phyloP scores from a whole-genome alignment of 1,140 invertebrate genomes.

The Venturia canescens region DNA sequence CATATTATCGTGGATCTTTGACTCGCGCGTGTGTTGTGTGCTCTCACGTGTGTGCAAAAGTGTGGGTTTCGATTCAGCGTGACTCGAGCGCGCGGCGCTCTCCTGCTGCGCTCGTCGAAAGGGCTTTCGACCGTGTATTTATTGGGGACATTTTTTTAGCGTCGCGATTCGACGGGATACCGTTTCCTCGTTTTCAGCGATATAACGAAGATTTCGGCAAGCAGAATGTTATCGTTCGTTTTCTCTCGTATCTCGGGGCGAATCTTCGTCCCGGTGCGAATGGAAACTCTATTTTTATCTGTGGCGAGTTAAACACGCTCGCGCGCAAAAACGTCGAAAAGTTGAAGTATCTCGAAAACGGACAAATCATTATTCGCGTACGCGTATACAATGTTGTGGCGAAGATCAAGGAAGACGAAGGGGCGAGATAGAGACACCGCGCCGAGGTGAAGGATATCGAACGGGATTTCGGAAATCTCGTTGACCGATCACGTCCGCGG shows the following conservation, averaged over 20 bases:
- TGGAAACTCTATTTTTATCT: no score
- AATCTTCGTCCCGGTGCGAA: no score
- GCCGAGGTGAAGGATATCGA: conserved; percentile 17
- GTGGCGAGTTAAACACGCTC: no score
- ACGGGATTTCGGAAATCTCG: conserved; percentile 65
- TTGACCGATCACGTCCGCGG: conserved; percentile 66
- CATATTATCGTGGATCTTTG: conserved; percentile 37
- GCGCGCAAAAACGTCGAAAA: no score
- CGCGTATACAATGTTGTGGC: neutral
- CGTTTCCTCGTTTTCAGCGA: no score
- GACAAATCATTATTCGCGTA: conserved; percentile 28
- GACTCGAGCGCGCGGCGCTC: neutral
- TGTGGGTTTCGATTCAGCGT: neutral
- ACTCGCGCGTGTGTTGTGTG: conserved; percentile 3
- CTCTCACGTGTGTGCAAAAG: neutral
- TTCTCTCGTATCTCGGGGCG: no score
- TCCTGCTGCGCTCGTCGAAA: neutral
- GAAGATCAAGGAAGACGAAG: neutral
- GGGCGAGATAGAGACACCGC: neutral
- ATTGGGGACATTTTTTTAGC: no score
- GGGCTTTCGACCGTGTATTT: no score
- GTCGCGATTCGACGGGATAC: no score
- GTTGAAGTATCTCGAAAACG: no score
- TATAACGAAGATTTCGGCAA: no score
- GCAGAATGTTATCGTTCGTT: no score